Percentiles rank a stretch among this genome's conserved stretches.
Evolutionary conservation across 2,113 vertebrate genomes (phyloP).

Genomic region (Salvator merianae): DNA sequence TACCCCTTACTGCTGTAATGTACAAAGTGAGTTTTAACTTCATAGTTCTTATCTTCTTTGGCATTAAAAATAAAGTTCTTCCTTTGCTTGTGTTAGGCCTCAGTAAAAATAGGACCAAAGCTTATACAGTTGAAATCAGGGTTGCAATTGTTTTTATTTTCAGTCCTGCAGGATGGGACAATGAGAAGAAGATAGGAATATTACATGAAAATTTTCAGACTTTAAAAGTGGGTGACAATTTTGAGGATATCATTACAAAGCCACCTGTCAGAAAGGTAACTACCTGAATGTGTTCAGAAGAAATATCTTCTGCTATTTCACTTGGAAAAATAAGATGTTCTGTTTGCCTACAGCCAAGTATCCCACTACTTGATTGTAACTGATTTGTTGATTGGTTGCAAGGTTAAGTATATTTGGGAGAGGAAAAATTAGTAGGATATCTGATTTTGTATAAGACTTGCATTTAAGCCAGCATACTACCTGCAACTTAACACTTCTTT

Average conservation of each 20-base stretch:
- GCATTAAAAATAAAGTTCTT: neutral
- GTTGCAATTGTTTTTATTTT: constrained; percentile 49
- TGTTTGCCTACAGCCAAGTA: neutral
- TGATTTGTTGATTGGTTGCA: neutral
- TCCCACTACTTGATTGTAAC: neutral
- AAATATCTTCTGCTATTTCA: neutral
- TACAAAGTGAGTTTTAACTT: neutral
- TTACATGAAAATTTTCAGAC: constrained; percentile 96
- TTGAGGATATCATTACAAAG: constrained; percentile 94
- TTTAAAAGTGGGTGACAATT: constrained; percentile 91
- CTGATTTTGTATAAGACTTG: neutral
- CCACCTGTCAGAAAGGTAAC: constrained; percentile 95
- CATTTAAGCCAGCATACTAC: neutral
- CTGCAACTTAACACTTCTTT: no score
- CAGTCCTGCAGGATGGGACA: constrained; percentile 99
- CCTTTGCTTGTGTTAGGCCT: neutral
- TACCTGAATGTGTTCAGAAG: constrained; percentile 16
- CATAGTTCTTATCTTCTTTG: neutral
- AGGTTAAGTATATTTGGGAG: neutral
- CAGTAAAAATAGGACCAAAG: neutral
- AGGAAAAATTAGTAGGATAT: neutral
- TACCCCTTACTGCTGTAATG: neutral
- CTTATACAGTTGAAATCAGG: constrained; percentile 30
- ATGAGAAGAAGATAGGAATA: constrained; percentile 98
- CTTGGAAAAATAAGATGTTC: neutral